Percentiles rank a stretch among this genome's conserved stretches.
phyloP scores from a whole-genome alignment of 2,888 invertebrate species.

The Spodoptera exigua region DNA sequence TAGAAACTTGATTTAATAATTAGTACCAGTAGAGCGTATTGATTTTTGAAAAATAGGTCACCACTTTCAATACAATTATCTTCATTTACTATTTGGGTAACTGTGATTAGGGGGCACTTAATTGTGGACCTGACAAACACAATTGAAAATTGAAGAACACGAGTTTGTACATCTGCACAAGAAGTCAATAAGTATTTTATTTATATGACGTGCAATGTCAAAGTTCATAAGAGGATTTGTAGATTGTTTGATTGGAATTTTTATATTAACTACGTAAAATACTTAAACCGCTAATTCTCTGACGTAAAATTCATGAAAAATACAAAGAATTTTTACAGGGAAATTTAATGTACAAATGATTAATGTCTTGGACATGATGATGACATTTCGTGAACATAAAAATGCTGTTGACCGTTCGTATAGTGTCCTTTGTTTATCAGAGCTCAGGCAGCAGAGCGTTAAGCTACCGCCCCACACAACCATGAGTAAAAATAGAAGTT shows the following conservation, averaged over 20 bases:
- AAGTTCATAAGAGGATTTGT: no score
- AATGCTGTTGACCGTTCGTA: slow-evolving; percentile 67
- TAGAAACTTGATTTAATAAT: no score
- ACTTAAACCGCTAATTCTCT: slow-evolving; percentile 15
- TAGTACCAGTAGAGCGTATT: slow-evolving; percentile 16
- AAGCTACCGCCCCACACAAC: slow-evolving; percentile 69
- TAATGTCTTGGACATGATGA: slow-evolving; percentile 40
- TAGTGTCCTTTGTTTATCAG: slow-evolving; percentile 71
- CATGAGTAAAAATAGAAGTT: slow-evolving; percentile 86
- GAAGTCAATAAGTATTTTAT: no score
- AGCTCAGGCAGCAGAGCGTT: slow-evolving; percentile 67
- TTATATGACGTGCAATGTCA: no score
- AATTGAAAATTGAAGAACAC: no score
- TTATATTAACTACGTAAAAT: background rate
- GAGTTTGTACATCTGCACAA: no score
- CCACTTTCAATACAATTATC: slow-evolving; percentile 13
- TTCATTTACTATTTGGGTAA: slow-evolving; percentile 12
- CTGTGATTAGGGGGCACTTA: background rate
- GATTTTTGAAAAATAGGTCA: slow-evolving; percentile 38
- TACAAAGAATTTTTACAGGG: background rate
- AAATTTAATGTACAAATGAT: background rate
- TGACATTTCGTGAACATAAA: slow-evolving; percentile 61
- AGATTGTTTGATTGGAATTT: no score
- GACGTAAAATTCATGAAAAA: background rate
- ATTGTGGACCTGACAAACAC: no score